phyloP scores from a whole-genome alignment of 2,113 vertebrate genomes.

The Brachyistius frenatus region DNA sequence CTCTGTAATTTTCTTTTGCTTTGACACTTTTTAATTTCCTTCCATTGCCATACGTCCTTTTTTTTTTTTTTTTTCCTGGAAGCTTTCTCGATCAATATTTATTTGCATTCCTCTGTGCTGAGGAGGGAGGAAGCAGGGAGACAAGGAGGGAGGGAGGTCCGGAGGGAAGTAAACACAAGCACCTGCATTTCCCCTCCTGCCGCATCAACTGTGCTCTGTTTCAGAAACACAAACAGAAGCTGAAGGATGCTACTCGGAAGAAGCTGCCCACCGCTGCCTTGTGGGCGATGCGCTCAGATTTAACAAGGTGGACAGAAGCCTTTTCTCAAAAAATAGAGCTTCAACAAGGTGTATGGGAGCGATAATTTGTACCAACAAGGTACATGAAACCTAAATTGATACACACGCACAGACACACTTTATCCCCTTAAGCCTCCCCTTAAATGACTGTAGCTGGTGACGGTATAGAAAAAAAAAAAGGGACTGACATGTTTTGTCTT shows the following conservation, averaged over 20 bases:
- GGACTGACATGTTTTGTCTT: not conserved
- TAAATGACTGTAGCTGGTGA: not conserved
- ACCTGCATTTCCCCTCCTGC: slow-evolving; percentile 71
- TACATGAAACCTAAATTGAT: not conserved
- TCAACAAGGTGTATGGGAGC: slow-evolving; percentile 44
- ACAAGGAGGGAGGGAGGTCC: slow-evolving; percentile 46
- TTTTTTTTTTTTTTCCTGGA: slow-evolving; percentile 22
- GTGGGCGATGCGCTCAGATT: slow-evolving; percentile 44
- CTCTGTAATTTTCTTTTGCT: slow-evolving; percentile 55
- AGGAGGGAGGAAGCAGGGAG: slow-evolving; percentile 45
- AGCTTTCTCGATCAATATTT: slow-evolving; percentile 73
- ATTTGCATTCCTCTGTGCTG: slow-evolving; percentile 54
- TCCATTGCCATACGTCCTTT: slow-evolving; percentile 40
- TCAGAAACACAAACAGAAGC: slow-evolving; percentile 37
- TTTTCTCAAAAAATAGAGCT: not conserved
- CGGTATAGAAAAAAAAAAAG: not conserved
- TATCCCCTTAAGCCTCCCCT: not conserved
- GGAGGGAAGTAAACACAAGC: slow-evolving; percentile 73
- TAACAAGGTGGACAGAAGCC: slow-evolving; percentile 44
- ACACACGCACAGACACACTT: slow-evolving; percentile 2
- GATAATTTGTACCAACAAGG: slow-evolving; percentile 41
- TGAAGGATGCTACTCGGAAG: slow-evolving; percentile 39
- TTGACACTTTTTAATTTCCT: slow-evolving; percentile 74
- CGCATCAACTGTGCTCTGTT: slow-evolving; percentile 55
- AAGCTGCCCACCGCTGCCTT: slow-evolving; percentile 35